Percentiles rank a stretch among this genome's conserved stretches.
phyloP scores from a whole-genome alignment of 2,888 invertebrate genomes.

The Trachelus tabidus region DNA sequence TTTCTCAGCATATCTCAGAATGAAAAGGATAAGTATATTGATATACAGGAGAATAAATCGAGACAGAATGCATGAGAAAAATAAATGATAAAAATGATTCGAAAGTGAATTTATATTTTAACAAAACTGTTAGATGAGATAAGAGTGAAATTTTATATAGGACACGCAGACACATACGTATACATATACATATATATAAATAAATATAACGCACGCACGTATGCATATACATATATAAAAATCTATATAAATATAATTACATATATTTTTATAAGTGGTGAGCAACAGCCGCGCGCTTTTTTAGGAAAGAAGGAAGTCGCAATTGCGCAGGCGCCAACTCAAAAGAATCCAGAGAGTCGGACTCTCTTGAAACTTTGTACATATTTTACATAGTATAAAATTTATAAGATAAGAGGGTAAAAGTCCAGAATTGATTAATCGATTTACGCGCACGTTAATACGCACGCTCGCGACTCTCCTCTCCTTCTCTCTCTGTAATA shows the following conservation, averaged over 20 bases:
- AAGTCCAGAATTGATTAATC: constrained; percentile 31
- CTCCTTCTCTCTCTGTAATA: constrained; percentile 22
- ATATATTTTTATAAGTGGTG: constrained; percentile 42
- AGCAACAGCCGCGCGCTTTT: constrained; percentile 23
- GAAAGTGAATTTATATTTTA: constrained; percentile 33
- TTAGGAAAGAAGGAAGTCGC: constrained; percentile 25
- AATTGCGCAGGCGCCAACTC: constrained; percentile 15
- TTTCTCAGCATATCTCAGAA: neutral
- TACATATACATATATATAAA: neutral
- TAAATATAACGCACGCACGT: neutral
- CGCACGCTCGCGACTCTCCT: constrained; percentile 33
- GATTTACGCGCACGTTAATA: constrained; percentile 24
- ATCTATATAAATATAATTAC: constrained; percentile 12
- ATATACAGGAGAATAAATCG: neutral
- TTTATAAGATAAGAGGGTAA: constrained; percentile 17
- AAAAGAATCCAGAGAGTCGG: constrained; percentile 19
- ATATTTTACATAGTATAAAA: constrained; percentile 34
- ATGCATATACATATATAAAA: neutral
- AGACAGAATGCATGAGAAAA: neutral
- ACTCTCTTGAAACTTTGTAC: constrained; percentile 32
- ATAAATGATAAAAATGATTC: neutral
- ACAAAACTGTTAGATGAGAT: constrained; percentile 33
- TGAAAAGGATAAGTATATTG: neutral
- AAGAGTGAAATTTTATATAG: constrained; percentile 44
- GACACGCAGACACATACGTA: neutral